Evolutionary conservation across 2,113 vertebrate genomes (phyloP).

Genomic region (Glaucidium brasilianum): DNA sequence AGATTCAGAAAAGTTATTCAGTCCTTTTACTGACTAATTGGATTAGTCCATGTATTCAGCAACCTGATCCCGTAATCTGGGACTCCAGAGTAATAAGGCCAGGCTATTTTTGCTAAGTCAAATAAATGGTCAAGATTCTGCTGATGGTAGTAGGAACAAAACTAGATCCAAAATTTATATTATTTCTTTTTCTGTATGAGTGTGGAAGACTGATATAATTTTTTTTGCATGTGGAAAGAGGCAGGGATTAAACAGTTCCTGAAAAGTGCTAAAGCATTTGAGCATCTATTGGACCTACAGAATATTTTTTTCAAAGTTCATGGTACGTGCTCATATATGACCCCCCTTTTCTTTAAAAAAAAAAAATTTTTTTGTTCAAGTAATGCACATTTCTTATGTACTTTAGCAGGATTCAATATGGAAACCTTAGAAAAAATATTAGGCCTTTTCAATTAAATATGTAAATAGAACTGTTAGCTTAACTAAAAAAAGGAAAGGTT

Average conservation of each 20-base stretch:
- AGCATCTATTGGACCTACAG: not conserved
- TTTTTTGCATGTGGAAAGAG: not conserved
- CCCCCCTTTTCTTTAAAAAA: too few relatives aligned
- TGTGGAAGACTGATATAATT: not conserved
- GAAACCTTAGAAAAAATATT: not conserved
- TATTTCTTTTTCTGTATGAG: not conserved
- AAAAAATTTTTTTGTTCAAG: rapidly evolving
- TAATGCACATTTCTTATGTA: not conserved
- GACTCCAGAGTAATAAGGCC: not conserved
- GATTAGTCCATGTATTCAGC: not conserved
- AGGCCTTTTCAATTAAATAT: not conserved
- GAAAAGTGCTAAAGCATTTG: not conserved
- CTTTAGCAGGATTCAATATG: not conserved
- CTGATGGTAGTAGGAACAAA: not conserved
- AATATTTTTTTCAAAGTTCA: not conserved
- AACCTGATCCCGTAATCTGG: not conserved
- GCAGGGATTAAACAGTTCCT: not conserved
- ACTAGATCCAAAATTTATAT: not conserved
- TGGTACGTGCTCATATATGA: not conserved
- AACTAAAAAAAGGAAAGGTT: not conserved
- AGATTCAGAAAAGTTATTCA: not conserved
- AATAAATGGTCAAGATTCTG: not conserved
- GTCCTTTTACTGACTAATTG: not conserved
- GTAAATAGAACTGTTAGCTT: not conserved
- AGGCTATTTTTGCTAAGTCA: not conserved